These are phyloP conservation scores for Petrocephalus sullivani DNA, from an alignment of 2,797 vertebrate genomes.

Conservation along the genomic window DNA sequence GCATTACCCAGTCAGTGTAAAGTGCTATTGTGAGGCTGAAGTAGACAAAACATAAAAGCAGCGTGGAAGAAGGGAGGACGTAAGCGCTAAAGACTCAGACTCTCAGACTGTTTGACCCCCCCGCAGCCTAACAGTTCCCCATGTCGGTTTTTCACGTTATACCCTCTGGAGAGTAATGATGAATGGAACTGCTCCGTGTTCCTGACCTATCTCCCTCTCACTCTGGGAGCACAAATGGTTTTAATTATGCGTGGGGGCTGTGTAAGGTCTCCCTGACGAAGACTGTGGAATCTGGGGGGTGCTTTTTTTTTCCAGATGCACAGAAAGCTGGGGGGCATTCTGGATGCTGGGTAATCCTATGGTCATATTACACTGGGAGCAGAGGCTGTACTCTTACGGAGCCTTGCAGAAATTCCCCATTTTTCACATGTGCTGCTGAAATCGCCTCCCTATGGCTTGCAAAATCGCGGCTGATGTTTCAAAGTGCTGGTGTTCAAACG, in stretches of 20 bases:
- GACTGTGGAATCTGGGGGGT: background rate
- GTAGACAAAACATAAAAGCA: background rate
- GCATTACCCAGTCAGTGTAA: background rate
- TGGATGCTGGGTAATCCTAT: background rate
- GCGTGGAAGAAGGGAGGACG: background rate
- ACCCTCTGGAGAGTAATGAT: background rate
- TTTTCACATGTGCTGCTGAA: slow-evolving; percentile 5
- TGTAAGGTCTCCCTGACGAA: slow-evolving; percentile 16
- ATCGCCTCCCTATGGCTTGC: background rate
- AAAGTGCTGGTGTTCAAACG: background rate
- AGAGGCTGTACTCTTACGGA: background rate
- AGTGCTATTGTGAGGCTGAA: background rate
- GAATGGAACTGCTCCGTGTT: slow-evolving; percentile 21
- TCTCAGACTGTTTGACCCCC: background rate
- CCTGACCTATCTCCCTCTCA: slow-evolving; percentile 1
- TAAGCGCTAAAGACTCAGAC: background rate
- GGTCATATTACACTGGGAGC: slow-evolving; percentile 22
- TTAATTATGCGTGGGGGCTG: slow-evolving; percentile 35
- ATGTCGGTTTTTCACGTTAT: background rate
- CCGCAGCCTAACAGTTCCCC: background rate
- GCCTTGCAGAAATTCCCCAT: background rate
- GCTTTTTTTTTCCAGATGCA: slow-evolving; percentile 1
- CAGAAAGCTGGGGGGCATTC: background rate
- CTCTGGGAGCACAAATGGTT: slow-evolving; percentile 37
- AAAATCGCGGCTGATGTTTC: background rate